phyloP scores from a whole-genome alignment of 2,888 invertebrate species.

The Napeogenes sylphis region DNA sequence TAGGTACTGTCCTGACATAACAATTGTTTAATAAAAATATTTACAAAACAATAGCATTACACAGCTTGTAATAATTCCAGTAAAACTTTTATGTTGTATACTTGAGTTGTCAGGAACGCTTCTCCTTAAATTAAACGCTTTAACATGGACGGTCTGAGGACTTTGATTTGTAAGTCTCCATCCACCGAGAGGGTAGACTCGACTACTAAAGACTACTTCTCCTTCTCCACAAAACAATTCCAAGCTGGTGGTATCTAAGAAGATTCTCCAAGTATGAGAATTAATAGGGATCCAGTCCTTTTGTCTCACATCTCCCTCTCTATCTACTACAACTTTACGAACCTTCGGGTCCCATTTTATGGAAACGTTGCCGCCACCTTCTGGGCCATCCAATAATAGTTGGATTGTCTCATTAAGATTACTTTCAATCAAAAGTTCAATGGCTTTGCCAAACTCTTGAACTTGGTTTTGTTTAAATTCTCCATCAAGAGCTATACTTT shows the following conservation, averaged over 20 bases:
- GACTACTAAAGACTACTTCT: slow-evolving; percentile 67
- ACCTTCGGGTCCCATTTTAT: slow-evolving; percentile 51
- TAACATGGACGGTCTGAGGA: slow-evolving; percentile 45
- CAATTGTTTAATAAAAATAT: too few relatives aligned
- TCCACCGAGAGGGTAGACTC: slow-evolving; percentile 57
- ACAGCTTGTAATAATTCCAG: background rate
- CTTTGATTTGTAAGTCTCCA: slow-evolving; percentile 60
- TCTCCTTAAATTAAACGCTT: slow-evolving; percentile 51
- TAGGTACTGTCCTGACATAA: too few relatives aligned
- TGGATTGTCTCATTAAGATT: slow-evolving; percentile 49
- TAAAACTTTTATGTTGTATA: background rate
- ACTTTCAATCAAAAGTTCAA: slow-evolving; percentile 50
- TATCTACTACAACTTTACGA: slow-evolving; percentile 54
- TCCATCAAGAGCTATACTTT: slow-evolving; percentile 39
- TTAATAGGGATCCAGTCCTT: slow-evolving; percentile 58
- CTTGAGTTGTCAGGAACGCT: slow-evolving; percentile 46
- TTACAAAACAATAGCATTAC: background rate
- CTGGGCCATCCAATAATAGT: slow-evolving; percentile 48
- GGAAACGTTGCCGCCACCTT: slow-evolving; percentile 49
- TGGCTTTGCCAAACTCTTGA: slow-evolving; percentile 50
- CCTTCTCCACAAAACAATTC: slow-evolving; percentile 71
- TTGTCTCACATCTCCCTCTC: slow-evolving; percentile 58
- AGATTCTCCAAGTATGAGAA: slow-evolving; percentile 52
- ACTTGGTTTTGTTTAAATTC: slow-evolving; percentile 36
- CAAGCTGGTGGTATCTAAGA: slow-evolving; percentile 64